A percentile compares a stretch with the other conserved stretches of the same genome.
Conservation (phyloP, 2,888 invertebrate genomes). For the Aporophyla nigra region DNA sequence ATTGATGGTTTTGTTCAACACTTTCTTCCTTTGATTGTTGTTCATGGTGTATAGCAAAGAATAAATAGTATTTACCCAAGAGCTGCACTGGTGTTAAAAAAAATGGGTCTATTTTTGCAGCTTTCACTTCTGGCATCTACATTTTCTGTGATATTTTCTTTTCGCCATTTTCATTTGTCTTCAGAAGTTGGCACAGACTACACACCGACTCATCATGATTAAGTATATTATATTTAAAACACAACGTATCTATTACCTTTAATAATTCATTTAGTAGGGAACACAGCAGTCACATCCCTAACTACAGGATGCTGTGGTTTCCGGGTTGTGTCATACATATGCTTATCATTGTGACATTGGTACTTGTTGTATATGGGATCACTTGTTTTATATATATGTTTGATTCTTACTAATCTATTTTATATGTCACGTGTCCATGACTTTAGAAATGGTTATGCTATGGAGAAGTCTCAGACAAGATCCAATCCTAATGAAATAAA, state of each 20-base stretch:
- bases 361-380: conserved; percentile 21
- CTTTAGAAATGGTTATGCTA: background rate
- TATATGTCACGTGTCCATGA: background rate
- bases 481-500: background rate
- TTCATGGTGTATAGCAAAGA: background rate
- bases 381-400: conserved; percentile 17
- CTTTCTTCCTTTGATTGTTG: background rate
- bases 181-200: background rate
- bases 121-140: background rate
- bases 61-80: background rate
- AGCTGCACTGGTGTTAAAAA: background rate
- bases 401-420: background rate
- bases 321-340: conserved; percentile 53
- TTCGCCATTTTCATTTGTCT: conserved; percentile 17
- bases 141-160: conserved; percentile 14
- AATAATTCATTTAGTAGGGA: conserved; percentile 2
- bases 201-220: conserved; percentile 1
- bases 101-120: conserved; percentile 17
- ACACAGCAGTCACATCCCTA: conserved; percentile 24
- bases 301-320: conserved; percentile 58
- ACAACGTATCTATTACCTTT: conserved; percentile 8
- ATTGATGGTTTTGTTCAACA: background rate
- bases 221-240: background rate
- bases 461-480: background rate
- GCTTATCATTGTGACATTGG: conserved; percentile 57